Evolutionary conservation across 2,113 vertebrate species (phyloP).

Genomic region (Halichoerus grypus): DNA sequence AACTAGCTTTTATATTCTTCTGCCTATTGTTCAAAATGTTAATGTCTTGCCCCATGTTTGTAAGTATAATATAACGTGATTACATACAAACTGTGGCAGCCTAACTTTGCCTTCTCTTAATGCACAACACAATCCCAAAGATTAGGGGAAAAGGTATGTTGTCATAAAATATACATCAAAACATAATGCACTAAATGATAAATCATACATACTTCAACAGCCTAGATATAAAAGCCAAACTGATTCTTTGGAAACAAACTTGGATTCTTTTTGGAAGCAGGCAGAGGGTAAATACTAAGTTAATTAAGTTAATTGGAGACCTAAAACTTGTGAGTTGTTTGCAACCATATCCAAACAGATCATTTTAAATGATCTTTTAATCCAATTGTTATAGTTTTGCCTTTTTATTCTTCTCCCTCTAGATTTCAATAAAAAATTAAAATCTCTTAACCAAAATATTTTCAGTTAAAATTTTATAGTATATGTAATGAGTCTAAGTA

Average conservation of each 20-base stretch:
- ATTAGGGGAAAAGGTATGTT: conserved; percentile 11
- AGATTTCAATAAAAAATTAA: conserved; percentile 53
- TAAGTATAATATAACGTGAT: neutral
- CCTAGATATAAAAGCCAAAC: conserved; percentile 45
- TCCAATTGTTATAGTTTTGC: conserved; percentile 26
- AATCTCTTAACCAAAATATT: conserved; percentile 57
- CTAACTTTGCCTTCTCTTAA: conserved; percentile 42
- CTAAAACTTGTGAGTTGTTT: conserved; percentile 53
- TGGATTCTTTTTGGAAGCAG: conserved; percentile 59
- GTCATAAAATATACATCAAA: conserved; percentile 48
- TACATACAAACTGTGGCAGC: neutral
- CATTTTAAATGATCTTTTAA: conserved; percentile 50
- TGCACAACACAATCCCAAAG: conserved; percentile 29
- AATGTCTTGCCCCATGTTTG: conserved; percentile 52
- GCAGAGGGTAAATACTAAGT: conserved; percentile 50
- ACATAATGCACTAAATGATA: conserved; percentile 44
- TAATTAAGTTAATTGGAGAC: conserved; percentile 59
- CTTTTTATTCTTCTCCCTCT: conserved; percentile 33
- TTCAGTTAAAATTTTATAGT: conserved; percentile 54
- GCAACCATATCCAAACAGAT: conserved; percentile 53
- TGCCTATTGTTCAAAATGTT: conserved; percentile 58
- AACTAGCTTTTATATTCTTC: conserved; percentile 55
- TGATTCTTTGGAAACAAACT: conserved; percentile 56
- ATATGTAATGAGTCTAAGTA: conserved; percentile 44
- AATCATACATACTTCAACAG: conserved; percentile 41